These are phyloP conservation scores for Oryzias curvinotus DNA, from an alignment of 2,113 vertebrate species.

Conservation along the genomic window DNA sequence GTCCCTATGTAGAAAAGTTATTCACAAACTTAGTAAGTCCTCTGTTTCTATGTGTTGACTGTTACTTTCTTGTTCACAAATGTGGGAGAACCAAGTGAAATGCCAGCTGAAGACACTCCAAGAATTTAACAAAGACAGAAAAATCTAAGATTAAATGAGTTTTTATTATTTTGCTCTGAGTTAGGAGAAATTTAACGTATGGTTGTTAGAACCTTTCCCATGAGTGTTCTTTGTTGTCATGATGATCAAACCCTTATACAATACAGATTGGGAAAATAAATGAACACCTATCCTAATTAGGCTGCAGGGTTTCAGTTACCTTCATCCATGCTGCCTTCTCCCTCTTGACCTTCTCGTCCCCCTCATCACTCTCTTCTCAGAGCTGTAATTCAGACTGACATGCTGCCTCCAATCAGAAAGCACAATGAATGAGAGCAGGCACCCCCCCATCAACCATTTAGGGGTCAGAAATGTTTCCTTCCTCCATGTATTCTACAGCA, in stretches of 20 bases:
- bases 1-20: too few relatives aligned
- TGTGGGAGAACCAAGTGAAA: too few relatives aligned
- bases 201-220: constrained; percentile 13
- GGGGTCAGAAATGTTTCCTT: constrained; percentile 12
- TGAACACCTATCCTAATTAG: constrained; percentile 74
- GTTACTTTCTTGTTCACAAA: too few relatives aligned
- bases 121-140: too few relatives aligned
- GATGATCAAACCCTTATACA: constrained; percentile 50
- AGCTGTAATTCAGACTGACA: constrained; percentile 26
- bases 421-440: constrained; percentile 43
- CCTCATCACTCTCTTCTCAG: constrained; percentile 11
- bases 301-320: constrained; percentile 56
- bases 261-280: constrained; percentile 53
- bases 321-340: too few relatives aligned
- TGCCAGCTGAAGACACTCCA: too few relatives aligned
- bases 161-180: not conserved
- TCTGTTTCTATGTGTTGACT: too few relatives aligned
- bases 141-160: not conserved
- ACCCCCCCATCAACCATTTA: constrained; percentile 6
- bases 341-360: constrained; percentile 35
- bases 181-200: not conserved
- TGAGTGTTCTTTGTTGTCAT: constrained; percentile 61
- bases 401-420: constrained; percentile 47
- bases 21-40: too few relatives aligned
- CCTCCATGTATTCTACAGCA: constrained; percentile 1